Evolutionary conservation across 2,113 vertebrate genomes (phyloP), one percentile per base, ranked within the genome.

Genomic region (Actinemys pallida): DNA sequence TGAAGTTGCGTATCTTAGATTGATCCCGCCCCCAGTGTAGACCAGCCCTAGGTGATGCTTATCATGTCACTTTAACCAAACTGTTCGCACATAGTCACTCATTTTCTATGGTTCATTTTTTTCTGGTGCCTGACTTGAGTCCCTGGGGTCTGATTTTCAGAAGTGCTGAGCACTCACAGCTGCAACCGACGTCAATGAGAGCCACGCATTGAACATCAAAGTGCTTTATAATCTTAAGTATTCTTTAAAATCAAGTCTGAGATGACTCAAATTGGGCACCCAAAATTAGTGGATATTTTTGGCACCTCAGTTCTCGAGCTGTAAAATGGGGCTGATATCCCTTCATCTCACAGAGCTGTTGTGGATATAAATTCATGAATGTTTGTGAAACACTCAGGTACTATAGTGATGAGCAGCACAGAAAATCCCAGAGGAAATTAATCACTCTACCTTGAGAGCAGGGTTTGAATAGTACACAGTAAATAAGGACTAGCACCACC

Each of bases 91-190:
- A 3, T 79, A 47, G 83, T 86, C 54, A 84, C 13, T 82, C 93
- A 90, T 20, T 39, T 2, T 3, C 91, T 83, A 56, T 89, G 90
- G 57, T 54, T 86, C 59, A 82, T 87, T 84, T 65, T 65, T 29
- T 94, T 92, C 86, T 89, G 22, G 19, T 91, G 50, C 90, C 83
- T 96, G 84, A 69, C 47, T 90, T 87, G 8, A 79, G n/a, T 11
- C 25, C 17, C 35, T 47, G 49, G 69, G 20, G 22, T 95, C 56
- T 90, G 81, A 81, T 91, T 92, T 91, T 25, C 84, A 57, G 80
- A 49, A 3, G 3, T 45, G 16, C 62, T 56, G 53, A 54, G 54
- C 65, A n/a, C 35, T 90, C 91, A 79, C 79, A 89, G 50, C 19
- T 81, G 35, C 47, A 93, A 90, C 59, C 50, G 47, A 59, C 86